Evolutionary conservation across 2,888 invertebrate species (phyloP).

Genomic region (Epinotia brunnichana): DNA sequence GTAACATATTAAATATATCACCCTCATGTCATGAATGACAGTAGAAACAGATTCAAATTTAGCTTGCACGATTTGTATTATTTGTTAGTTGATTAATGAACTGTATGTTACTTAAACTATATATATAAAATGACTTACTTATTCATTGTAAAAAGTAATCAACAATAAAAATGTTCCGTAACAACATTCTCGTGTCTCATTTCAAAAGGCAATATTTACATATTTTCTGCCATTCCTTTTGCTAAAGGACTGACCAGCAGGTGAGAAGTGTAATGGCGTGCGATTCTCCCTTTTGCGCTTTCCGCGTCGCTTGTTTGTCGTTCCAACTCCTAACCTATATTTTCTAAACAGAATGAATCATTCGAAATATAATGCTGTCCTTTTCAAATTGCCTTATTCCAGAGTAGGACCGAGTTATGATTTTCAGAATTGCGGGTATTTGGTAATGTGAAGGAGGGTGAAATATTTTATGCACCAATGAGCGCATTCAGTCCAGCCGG

Average conservation of each 20-base stretch:
- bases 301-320: conserved; percentile 59
- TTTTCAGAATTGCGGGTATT: not conserved
- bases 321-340: conserved; percentile 47
- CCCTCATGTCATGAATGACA: too few relatives aligned
- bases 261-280: conserved; percentile 78
- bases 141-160: too few relatives aligned
- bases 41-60: too few relatives aligned
- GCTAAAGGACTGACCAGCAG: conserved; percentile 59
- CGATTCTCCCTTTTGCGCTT: conserved; percentile 72
- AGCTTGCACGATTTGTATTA: too few relatives aligned
- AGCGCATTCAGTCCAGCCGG: conserved; percentile 66
- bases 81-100: too few relatives aligned
- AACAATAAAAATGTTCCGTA: too few relatives aligned
- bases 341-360: not conserved
- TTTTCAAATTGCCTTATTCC: not conserved
- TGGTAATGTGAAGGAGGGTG: conserved; percentile 44
- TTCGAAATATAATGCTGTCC: conserved; percentile 12
- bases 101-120: too few relatives aligned
- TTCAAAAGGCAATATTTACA: conserved; percentile 33
- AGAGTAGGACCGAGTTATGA: conserved; percentile 12
- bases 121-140: too few relatives aligned
- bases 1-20: too few relatives aligned
- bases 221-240: conserved; percentile 50
- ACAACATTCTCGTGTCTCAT: not conserved
- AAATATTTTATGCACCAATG: conserved; percentile 82